Percentiles rank a stretch among this genome's conserved stretches.
These are phyloP conservation scores for Odiellus spinosus DNA, from an alignment of 2,888 invertebrate genomes.

Conservation along the genomic window DNA sequence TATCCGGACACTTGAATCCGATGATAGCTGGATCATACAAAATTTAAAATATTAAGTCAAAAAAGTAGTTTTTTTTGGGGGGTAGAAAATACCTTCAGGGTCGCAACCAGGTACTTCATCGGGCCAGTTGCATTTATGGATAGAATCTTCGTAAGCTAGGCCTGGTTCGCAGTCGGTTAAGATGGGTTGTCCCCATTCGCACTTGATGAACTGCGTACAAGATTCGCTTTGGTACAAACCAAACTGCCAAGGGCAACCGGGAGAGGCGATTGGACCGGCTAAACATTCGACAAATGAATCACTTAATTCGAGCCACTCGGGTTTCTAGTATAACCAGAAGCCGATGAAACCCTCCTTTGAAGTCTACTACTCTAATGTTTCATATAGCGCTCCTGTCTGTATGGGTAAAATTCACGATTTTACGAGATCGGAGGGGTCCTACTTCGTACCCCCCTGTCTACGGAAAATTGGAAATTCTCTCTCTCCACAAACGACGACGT, in stretches of 20 bases:
- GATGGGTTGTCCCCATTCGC: conserved; percentile 62
- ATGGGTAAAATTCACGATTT: too few relatives aligned
- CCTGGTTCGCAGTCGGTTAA: conserved; percentile 53
- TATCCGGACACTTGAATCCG: conserved; percentile 81
- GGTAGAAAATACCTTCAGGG: conserved; percentile 53
- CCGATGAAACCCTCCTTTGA: too few relatives aligned
- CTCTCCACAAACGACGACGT: too few relatives aligned
- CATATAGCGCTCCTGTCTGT: too few relatives aligned
- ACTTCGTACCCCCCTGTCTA: too few relatives aligned
- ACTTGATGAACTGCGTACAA: conserved; percentile 71
- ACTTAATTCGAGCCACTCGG: too few relatives aligned
- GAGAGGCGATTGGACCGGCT: conserved; percentile 21
- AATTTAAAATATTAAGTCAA: not conserved
- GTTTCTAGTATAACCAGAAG: too few relatives aligned
- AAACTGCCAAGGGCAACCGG: conserved; percentile 43
- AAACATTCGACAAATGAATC: not conserved
- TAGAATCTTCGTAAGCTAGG: conserved; percentile 70
- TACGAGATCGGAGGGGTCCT: too few relatives aligned
- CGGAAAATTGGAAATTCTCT: too few relatives aligned
- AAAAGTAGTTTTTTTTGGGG: not conserved
- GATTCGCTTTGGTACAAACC: conserved; percentile 67
- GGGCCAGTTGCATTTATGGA: conserved; percentile 84
- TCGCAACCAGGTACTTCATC: conserved; percentile 69
- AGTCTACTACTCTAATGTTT: too few relatives aligned
- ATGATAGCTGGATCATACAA: conserved; percentile 58